These are phyloP conservation scores for Venusia cambrica DNA, from an alignment of 2,888 invertebrate species.

Conservation along the genomic window DNA sequence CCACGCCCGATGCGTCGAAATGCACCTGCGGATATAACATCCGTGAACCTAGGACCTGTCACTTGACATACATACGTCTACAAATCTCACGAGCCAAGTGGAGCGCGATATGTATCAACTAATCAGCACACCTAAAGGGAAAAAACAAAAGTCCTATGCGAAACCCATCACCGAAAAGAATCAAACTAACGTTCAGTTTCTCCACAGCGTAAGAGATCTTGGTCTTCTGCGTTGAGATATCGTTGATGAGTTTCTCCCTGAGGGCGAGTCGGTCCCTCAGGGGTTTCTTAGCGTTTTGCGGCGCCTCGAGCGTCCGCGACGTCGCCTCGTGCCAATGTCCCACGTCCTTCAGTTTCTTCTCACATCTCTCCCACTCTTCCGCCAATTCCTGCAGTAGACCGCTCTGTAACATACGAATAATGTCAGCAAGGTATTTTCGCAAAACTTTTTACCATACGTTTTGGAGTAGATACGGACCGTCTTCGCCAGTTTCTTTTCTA, in stretches of 20 bases:
- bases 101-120: no score
- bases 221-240: constrained; percentile 93
- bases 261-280: constrained; percentile 92
- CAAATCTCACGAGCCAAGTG: no score
- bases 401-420: constrained; percentile 81
- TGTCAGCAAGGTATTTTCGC: constrained; percentile 14
- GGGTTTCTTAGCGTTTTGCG: constrained; percentile 92
- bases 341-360: constrained; percentile 95
- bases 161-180: constrained; percentile 1
- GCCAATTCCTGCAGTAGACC: constrained; percentile 94
- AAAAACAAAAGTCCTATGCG: constrained; percentile 1
- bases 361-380: constrained; percentile 98
- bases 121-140: no score
- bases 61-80: no score
- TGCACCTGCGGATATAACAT: constrained; percentile 83
- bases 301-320: constrained; percentile 86
- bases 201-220: constrained; percentile 94
- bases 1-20: constrained; percentile 93
- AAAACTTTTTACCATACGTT: neutral
- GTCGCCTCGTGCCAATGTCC: constrained; percentile 95
- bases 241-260: constrained; percentile 92
- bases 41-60: neutral
- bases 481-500: constrained; percentile 91
- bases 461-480: constrained; percentile 82
- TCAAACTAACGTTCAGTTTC: constrained; percentile 89